These are phyloP conservation scores for Phyllotis vaccarum DNA, from an alignment of 2,797 vertebrate genomes.

Conservation along the genomic window DNA sequence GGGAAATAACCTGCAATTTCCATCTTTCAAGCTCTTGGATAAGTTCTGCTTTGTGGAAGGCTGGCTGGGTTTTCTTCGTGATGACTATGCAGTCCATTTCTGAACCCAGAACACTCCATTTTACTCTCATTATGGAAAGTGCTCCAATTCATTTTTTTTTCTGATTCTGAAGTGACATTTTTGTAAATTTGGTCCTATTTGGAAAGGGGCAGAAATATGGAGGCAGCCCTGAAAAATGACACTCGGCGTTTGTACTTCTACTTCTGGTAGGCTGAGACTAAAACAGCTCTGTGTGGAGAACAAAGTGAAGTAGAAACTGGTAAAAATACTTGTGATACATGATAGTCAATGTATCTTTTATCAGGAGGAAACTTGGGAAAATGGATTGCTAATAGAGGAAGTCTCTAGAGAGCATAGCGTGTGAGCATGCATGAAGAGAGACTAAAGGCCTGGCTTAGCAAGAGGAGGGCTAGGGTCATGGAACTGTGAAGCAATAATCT, in stretches of 20 bases:
- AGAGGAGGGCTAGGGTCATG: not conserved
- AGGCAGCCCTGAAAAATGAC: not conserved
- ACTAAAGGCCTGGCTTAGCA: not conserved
- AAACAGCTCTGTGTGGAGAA: not conserved
- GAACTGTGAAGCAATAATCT: not conserved
- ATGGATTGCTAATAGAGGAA: not conserved
- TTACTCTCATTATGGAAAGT: not conserved
- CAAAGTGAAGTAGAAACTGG: not conserved
- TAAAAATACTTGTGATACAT: not conserved
- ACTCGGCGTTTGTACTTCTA: not conserved
- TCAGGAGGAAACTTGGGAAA: not conserved
- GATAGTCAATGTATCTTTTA: not conserved
- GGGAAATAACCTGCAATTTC: not conserved
- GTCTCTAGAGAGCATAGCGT: not conserved
- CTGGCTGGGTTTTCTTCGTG: not conserved
- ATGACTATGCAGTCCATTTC: not conserved
- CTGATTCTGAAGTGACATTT: not conserved
- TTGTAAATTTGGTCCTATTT: constrained; percentile 25
- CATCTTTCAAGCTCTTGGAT: not conserved
- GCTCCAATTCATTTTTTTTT: not conserved
- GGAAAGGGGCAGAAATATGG: constrained; percentile 3
- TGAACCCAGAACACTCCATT: not conserved
- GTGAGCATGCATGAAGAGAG: not conserved
- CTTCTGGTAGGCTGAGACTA: not conserved
- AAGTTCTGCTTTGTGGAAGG: not conserved